Evolutionary conservation across 2,888 invertebrate species (phyloP), one percentile per base, ranked within the genome.

Genomic region (Drosophila yooni): DNA sequence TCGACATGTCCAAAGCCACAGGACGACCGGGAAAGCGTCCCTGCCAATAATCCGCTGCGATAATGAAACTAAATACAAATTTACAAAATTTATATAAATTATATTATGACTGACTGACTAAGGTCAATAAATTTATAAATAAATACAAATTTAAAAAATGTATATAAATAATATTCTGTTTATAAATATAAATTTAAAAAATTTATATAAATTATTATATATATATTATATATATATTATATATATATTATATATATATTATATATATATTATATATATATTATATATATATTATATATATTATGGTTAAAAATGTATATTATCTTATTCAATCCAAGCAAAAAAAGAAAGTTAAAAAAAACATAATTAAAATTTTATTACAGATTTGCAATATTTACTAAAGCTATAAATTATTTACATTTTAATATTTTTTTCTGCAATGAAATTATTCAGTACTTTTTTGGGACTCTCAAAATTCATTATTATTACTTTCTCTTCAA

Each of bases 1-100:
- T 95, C 18, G 97, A 97, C 96, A 98, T 97, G 92, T 98, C 98
- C 92, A 98, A 96, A 89, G 98, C 96, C 74, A 98, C 97, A 2
- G 97, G 96, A 0, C 97, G 95, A 64, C 96, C 96, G 0, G 97
- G 97, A 92, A 97, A 98, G 81, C 96, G 95, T 27, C 95, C 94
- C 94, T 97, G 97, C 94, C 97, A 98, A 93, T 97, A 98, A 93
- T 98, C 98, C 84, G 97, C 97, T 11, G 98, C 98, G 94, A 98
- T 97, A 91, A 98, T 97, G 93, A 98, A 98, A 92, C 98, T 97
- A 80, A 82, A 75, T 5, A 27, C 2, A 29, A 38, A 33, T 6
- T 15, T 1, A 27, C 18, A 38, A 34, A 38, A 11, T 15, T 0
- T 8, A 8, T 25, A 15, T 8, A 8, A 46, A 25, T 15, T 46